Evolutionary conservation across 2,888 invertebrate genomes (phyloP).

Genomic region (Eristalis intricaria): DNA sequence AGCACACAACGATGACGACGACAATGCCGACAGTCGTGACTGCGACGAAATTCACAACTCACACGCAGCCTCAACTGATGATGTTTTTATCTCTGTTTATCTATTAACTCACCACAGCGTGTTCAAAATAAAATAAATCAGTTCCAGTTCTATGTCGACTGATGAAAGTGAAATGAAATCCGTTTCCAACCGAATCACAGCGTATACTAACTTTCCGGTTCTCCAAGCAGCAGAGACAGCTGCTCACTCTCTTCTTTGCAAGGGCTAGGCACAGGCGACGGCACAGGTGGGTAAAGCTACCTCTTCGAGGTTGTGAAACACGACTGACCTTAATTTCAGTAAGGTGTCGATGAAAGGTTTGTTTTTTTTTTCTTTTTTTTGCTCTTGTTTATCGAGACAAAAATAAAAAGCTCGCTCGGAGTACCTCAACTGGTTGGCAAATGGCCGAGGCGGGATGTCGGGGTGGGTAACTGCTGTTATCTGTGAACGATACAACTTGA

Average conservation of each 20-base stretch:
- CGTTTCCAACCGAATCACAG: constrained; percentile 8
- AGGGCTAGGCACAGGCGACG: neutral
- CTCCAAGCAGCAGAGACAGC: neutral
- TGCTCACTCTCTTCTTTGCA: neutral
- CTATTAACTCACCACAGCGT: constrained; percentile 39
- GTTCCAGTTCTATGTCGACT: neutral
- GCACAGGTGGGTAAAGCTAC: constrained; percentile 31
- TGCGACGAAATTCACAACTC: neutral
- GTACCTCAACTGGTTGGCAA: constrained; percentile 1
- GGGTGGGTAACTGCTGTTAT: constrained; percentile 41
- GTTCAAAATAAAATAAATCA: neutral
- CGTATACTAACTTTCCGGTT: constrained; percentile 2
- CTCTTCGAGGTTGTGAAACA: constrained; percentile 51
- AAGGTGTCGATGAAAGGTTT: constrained; percentile 22
- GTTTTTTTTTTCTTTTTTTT: neutral
- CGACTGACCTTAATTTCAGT: constrained; percentile 42
- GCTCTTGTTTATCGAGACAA: constrained; percentile 11
- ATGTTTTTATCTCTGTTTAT: neutral
- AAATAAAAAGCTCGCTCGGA: neutral
- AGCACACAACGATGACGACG: neutral
- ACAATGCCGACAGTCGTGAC: too few species aligned
- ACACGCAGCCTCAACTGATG: neutral
- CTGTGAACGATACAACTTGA: neutral
- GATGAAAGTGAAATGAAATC: constrained; percentile 36
- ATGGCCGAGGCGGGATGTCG: neutral